These are phyloP conservation scores for Xenopus tropicalis DNA, from an alignment of 2,113 vertebrate species.

Conservation along the genomic window DNA sequence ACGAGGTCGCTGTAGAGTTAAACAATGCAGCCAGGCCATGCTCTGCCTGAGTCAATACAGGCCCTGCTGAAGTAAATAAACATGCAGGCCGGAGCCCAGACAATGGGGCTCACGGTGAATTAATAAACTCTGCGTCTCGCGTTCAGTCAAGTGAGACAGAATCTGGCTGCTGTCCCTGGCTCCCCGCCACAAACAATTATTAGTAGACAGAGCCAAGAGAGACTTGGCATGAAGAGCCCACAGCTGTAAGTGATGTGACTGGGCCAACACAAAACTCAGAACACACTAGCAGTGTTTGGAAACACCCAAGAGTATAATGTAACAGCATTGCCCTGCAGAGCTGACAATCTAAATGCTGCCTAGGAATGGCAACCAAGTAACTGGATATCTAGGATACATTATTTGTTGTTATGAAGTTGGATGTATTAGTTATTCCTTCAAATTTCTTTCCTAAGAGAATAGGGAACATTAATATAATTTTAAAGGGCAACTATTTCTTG, in stretches of 20 bases:
- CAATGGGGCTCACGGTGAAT: slow-evolving; percentile 41
- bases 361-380: neutral
- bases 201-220: slow-evolving; percentile 33
- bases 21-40: slow-evolving; percentile 27
- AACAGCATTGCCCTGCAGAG: neutral
- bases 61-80: slow-evolving; percentile 39
- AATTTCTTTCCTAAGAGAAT: too few species aligned
- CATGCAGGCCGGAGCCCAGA: slow-evolving; percentile 31
- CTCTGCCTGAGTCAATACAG: slow-evolving; percentile 37
- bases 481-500: too few species aligned
- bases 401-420: too few species aligned
- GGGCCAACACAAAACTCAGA: slow-evolving; percentile 21
- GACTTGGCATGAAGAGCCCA: slow-evolving; percentile 24
- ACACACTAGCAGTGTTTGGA: slow-evolving; percentile 4
- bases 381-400: too few species aligned
- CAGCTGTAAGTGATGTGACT: slow-evolving; percentile 35
- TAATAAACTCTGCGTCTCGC: slow-evolving; percentile 36
- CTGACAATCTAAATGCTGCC: neutral
- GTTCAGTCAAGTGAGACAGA: slow-evolving; percentile 37
- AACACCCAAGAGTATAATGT: neutral
- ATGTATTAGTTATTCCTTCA: too few species aligned
- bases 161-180: slow-evolving; percentile 37
- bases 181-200: slow-evolving; percentile 32
- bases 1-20: slow-evolving; percentile 26
- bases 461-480: too few species aligned